Percentiles rank a stretch among this genome's conserved stretches.
Conservation (phyloP, 2,797 vertebrate species). For the Microhierax caerulescens region DNA sequence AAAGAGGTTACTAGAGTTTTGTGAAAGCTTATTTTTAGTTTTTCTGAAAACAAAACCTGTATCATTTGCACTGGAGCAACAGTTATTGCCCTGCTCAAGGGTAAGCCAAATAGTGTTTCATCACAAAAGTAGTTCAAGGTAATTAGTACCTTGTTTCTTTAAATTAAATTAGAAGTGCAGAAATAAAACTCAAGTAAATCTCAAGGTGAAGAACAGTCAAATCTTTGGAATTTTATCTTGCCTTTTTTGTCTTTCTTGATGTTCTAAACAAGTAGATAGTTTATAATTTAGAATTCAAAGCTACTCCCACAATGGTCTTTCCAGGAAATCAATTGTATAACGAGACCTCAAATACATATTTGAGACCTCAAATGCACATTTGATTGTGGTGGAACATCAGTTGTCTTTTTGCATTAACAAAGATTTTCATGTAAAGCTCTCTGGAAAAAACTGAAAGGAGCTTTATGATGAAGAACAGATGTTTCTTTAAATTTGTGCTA, state of each 20-base stretch:
- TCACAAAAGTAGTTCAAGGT: slow-evolving; percentile 77
- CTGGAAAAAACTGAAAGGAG: background rate
- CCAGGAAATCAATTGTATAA: slow-evolving; percentile 20
- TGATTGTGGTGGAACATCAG: background rate
- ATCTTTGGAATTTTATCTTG: slow-evolving; percentile 56
- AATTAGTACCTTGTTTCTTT: slow-evolving; percentile 74
- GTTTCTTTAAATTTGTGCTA: background rate
- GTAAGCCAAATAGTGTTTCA: slow-evolving; percentile 61
- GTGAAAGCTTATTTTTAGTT: slow-evolving; percentile 2
- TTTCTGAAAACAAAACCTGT: slow-evolving; percentile 40
- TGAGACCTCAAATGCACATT: slow-evolving; percentile 9
- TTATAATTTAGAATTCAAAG: slow-evolving; percentile 58
- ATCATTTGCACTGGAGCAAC: slow-evolving; percentile 3
- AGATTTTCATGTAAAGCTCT: background rate
- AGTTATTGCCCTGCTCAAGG: slow-evolving; percentile 65
- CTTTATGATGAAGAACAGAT: background rate
- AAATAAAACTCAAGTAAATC: slow-evolving; percentile 74
- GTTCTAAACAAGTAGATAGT: slow-evolving; percentile 66
- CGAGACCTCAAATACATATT: background rate
- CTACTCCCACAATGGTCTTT: slow-evolving; percentile 38
- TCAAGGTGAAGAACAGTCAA: slow-evolving; percentile 74
- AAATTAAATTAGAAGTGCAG: slow-evolving; percentile 69
- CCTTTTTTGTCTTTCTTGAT: slow-evolving; percentile 48
- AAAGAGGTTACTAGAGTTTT: background rate
- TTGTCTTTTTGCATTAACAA: background rate